Evolutionary conservation across 2,888 invertebrate genomes (phyloP), one percentile per base, ranked within the genome.

Genomic region (Tipula lateralis): DNA sequence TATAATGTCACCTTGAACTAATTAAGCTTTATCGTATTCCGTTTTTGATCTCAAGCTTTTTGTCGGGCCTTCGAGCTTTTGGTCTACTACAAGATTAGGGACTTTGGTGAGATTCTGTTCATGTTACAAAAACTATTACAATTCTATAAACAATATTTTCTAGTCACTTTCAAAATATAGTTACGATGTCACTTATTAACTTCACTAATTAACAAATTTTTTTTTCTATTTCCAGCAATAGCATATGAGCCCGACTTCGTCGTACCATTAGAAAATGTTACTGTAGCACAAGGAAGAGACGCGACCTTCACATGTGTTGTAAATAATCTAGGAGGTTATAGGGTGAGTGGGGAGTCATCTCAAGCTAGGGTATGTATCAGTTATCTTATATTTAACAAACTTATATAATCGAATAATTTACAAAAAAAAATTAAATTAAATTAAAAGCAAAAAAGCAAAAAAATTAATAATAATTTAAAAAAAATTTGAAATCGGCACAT

Each of bases 281-380:
- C 95, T 86, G 93, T 95, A 87, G 92, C 94, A 87, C 94, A 94
- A 90, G 95, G 95, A 87, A 92, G 94, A 87, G 95, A 95, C 90
- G 95, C 95, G 87, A 93, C 94, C 88, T 94, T 95, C 91, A 94
- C 94, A 88, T 95, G 95, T 89, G 94, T 94, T 88, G 95, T 95
- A 89, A 94, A 94, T 91, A 94, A 95, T 91, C 92, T 95, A 89
- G 92, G 92, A 87, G 92, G 92, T 91, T 92, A 95, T 92, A 94
- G 95, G 95, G 97, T 97, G 96, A 96, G 96, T 96, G 95, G 95
- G 92, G 95, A 95, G 92, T 92, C 93, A 92, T 92, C 94, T 92
- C 94, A 93, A 90, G 94, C 94, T 92, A 94, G 95, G 95, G 95
- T 95, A 95, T 94, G 95, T 95, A 95, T 94, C 93, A 89, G 90